These are phyloP conservation scores for Steinernema hermaphroditum DNA, from an alignment of 2,888 invertebrate species.

Conservation along the genomic window DNA sequence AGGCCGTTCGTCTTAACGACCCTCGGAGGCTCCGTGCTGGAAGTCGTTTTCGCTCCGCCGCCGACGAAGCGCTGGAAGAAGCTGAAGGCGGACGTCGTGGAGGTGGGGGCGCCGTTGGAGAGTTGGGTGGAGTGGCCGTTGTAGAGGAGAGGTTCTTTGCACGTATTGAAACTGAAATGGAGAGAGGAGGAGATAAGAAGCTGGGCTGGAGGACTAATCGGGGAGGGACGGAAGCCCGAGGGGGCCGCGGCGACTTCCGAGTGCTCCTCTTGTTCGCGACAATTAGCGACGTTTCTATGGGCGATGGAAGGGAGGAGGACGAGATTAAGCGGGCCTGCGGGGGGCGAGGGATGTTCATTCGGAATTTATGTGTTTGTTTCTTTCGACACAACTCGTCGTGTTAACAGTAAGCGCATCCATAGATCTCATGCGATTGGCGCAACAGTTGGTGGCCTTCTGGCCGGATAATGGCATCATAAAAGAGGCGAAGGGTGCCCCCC, in stretches of 20 bases:
- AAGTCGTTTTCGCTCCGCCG: neutral
- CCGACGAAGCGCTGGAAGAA: conserved; percentile 27
- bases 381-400: too few relatives aligned
- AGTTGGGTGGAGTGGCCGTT: conserved; percentile 1
- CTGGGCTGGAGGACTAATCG: too few relatives aligned
- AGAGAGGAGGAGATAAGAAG: neutral
- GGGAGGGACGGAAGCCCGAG: too few relatives aligned
- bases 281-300: conserved; percentile 29
- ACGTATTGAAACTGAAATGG: conserved; percentile 25
- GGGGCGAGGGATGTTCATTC: conserved; percentile 15
- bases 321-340: neutral
- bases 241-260: too few relatives aligned
- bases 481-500: too few relatives aligned
- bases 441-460: neutral
- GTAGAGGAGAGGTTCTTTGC: conserved; percentile 24
- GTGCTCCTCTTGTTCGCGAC: neutral
- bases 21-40: neutral
- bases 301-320: neutral
- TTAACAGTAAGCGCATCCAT: too few relatives aligned
- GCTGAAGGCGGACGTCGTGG: conserved; percentile 11
- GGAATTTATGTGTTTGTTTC: conserved; percentile 21
- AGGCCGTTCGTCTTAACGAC: conserved; percentile 12
- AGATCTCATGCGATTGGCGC: neutral
- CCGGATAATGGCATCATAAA: neutral
- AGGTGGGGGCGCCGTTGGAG: conserved; percentile 15